Base-by-base conservation (phyloP, 2,797 vertebrate genomes). In the Myiothlypis coronata region DNA sequence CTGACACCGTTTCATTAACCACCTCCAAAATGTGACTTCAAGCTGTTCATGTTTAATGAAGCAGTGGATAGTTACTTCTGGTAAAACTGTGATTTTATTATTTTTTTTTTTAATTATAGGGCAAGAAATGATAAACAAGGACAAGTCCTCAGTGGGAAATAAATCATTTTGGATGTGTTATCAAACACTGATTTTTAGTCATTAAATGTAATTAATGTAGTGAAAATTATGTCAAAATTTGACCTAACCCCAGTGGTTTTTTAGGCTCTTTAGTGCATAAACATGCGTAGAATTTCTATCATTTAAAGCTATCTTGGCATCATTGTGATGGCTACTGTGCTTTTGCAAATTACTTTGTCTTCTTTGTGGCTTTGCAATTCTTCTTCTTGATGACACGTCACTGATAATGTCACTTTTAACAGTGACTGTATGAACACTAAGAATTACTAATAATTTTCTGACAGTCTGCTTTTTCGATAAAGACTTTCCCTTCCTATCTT, bases 361-460 rank as follows among this genome's bases (percentile, higher is more conserved):
- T 96, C 79, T 83, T 92, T 83, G 21, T 85, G 87, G 60, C 92
- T 97, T 95, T 89, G 44, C 5, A 50, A 60, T 96, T 96, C 91
- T 93, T 95, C 91, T 97, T 97, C 91, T 87, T 90, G 96, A 68
- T 95, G 93, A 77, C 65, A 64, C 4, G 5, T 92, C 93, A 95
- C 76, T 90, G 96, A 97, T 97, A 97, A 97, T 96, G 96, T 96
- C 96, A 96, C 70, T 96, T 97, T 92, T 77, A 96, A 74, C 95
- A 96, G 55, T 79, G 94, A 96, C 86, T 94, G 63, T 74, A 52
- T 59, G 60, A 95, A 83, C 93, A 71, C 74, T 93, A 86, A 83
- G 94, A 96, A 96, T 93, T 96, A 55, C 93, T 94, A 89, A 96
- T 96, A 95, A 97, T 97, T 97, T 95, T 94, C 84, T 89, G 57